Evolutionary conservation across 2,113 vertebrate genomes (phyloP).

Genomic region (Caracal caracal): DNA sequence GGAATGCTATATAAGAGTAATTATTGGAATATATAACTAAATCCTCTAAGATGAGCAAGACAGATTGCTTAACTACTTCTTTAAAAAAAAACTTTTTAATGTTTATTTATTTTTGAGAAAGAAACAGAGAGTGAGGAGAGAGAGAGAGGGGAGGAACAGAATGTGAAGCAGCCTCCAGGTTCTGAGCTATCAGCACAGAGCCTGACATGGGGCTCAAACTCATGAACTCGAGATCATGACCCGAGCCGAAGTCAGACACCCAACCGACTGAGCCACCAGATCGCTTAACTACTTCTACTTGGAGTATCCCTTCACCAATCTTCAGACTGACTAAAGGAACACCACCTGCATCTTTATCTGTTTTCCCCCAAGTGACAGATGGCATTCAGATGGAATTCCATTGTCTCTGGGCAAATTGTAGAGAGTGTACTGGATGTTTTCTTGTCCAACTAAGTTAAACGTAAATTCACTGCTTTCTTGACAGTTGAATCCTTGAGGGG

Average conservation of each 20-base stretch:
- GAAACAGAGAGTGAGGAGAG: too few species aligned
- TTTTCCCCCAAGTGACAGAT: neutral
- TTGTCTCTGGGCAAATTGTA: constrained; percentile 20
- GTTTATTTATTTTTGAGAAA: too few species aligned
- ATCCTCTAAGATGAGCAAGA: neutral
- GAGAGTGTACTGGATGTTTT: neutral
- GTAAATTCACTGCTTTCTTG: neutral
- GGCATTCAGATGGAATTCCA: neutral
- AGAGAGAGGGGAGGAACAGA: too few species aligned
- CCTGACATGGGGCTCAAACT: too few species aligned
- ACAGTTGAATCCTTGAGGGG: neutral
- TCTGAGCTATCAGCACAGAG: too few species aligned
- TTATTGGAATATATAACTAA: neutral
- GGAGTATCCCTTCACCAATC: neutral
- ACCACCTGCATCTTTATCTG: neutral
- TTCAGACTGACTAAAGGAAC: neutral
- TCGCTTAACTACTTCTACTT: neutral
- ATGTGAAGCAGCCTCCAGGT: too few species aligned
- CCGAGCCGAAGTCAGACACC: too few species aligned
- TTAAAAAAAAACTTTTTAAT: too few species aligned
- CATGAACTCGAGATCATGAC: too few species aligned
- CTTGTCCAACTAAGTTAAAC: neutral
- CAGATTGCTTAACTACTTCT: neutral
- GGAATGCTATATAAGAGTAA: too few species aligned
- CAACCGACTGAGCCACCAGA: neutral